phyloP scores from a whole-genome alignment of 2,888 invertebrate species.

The Caenorhabditis virilis region DNA sequence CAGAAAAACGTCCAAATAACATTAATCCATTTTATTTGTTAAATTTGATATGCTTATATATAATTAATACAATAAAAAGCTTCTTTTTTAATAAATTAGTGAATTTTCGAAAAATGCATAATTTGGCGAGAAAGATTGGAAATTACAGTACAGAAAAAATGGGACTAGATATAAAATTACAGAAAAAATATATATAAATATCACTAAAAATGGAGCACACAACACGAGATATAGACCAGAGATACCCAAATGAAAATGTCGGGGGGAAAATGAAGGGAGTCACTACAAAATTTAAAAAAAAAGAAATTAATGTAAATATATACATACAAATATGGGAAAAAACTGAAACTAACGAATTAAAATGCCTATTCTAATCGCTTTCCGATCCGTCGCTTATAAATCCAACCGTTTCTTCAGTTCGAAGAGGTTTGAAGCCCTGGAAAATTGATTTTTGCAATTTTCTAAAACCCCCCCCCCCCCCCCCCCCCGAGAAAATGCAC shows the following conservation, averaged over 20 bases:
- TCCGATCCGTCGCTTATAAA: slow-evolving; percentile 49
- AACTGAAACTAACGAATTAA: no score
- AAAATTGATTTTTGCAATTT: slow-evolving; percentile 20
- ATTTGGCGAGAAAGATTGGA: no score
- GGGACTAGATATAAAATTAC: no score
- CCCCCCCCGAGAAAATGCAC: no score
- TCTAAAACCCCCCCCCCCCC: no score
- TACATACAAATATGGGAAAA: slow-evolving; percentile 10
- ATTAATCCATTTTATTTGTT: background rate
- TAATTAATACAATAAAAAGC: no score
- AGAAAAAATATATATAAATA: no score
- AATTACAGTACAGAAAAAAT: no score
- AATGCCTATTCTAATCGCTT: slow-evolving; percentile 45
- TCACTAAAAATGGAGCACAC: no score
- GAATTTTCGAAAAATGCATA: background rate
- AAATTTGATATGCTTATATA: background rate
- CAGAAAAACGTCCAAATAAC: background rate
- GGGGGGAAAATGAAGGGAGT: background rate
- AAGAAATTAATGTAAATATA: slow-evolving; percentile 3
- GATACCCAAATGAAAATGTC: background rate
- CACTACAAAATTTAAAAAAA: background rate
- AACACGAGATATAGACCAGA: background rate
- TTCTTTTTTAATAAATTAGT: no score
- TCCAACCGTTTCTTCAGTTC: slow-evolving; percentile 50
- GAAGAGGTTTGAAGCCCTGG: slow-evolving; percentile 63